Evolutionary conservation across 1,140 invertebrate genomes (phyloP).

Genomic region (Magallana gigas): DNA sequence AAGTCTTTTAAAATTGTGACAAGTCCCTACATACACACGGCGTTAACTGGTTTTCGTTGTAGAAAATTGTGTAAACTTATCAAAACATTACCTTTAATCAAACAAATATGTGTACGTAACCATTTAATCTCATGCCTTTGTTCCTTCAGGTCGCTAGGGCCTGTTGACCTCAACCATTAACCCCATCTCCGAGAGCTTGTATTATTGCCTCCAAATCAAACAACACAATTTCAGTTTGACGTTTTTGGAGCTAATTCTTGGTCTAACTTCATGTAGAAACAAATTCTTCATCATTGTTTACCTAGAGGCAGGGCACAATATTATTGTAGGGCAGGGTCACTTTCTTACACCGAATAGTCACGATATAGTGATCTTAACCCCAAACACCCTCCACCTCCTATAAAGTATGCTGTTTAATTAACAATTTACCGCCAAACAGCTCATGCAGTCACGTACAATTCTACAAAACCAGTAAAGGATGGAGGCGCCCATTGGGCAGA

Average conservation of each 20-base stretch:
- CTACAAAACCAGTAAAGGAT: too few relatives aligned
- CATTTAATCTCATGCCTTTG: constrained; percentile 26
- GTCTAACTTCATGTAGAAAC: background rate
- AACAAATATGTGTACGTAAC: constrained; percentile 32
- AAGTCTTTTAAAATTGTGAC: constrained; percentile 27
- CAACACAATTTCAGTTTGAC: constrained; percentile 6
- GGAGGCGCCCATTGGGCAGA: too few relatives aligned
- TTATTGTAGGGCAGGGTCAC: background rate
- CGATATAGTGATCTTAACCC: background rate
- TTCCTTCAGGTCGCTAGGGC: constrained; percentile 8
- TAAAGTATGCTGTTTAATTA: background rate
- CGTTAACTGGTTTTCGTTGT: constrained; percentile 25
- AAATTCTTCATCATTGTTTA: constrained; percentile 18
- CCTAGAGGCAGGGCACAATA: background rate
- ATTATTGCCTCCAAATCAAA: constrained; percentile 18
- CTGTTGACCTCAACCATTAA: constrained; percentile 17
- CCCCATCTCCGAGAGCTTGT: background rate
- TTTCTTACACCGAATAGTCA: background rate
- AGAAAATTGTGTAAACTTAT: constrained; percentile 36
- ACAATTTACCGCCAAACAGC: too few relatives aligned
- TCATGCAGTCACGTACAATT: background rate
- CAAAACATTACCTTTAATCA: constrained; percentile 36
- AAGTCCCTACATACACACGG: background rate
- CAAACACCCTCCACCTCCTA: background rate
- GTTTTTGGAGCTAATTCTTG: constrained; percentile 28